Evolutionary conservation across 2,797 vertebrate species (phyloP).

Genomic region (Siniperca undulata): DNA sequence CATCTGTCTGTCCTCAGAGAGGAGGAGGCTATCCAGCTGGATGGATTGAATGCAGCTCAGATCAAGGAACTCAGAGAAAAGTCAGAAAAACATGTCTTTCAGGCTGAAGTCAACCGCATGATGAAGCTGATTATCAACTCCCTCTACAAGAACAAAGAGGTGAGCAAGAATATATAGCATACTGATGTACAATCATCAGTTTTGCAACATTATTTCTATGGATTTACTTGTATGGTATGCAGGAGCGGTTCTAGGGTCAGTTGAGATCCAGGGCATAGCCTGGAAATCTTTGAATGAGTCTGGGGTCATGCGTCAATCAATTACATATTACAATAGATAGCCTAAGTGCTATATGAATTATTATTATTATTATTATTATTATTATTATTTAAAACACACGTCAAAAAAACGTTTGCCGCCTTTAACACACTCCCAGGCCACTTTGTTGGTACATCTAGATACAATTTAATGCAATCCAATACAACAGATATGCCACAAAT

Average conservation of each 20-base stretch:
- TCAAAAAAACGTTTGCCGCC: not conserved
- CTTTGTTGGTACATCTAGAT: not conserved
- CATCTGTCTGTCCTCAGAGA: constrained; percentile 85
- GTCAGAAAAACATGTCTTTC: constrained; percentile 96
- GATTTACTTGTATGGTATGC: not conserved
- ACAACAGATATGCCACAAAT: not conserved
- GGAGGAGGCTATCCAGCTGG: constrained; percentile 97
- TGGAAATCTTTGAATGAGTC: not conserved
- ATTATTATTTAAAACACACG: too few species aligned
- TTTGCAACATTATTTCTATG: not conserved
- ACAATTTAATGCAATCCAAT: not conserved
- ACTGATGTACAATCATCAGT: not conserved
- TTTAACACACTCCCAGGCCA: not conserved
- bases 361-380: too few species aligned
- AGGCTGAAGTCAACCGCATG: constrained; percentile 99
- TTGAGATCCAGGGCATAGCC: not conserved
- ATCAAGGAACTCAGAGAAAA: constrained; percentile 98
- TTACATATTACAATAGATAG: not conserved
- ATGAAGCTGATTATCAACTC: constrained; percentile 99
- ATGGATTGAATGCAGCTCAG: constrained; percentile 97
- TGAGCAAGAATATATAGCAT: constrained; percentile 67
- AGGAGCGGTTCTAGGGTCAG: not conserved
- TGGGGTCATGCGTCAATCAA: not conserved
- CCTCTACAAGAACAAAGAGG: constrained; percentile 99
- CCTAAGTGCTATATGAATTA: not conserved